Evolutionary conservation across 2,888 invertebrate species (phyloP).

Genomic region (Eristalis tenax): DNA sequence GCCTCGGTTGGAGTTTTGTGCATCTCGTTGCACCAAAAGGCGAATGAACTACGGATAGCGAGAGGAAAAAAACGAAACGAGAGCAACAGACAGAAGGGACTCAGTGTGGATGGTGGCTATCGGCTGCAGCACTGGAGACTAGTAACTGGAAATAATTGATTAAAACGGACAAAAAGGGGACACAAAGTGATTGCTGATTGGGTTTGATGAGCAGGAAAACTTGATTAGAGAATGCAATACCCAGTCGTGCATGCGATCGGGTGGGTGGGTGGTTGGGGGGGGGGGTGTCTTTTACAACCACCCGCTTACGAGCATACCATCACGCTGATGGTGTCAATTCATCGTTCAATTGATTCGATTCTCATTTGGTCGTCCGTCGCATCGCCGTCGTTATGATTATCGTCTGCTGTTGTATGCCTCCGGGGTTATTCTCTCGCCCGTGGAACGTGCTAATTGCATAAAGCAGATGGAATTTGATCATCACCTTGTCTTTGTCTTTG

Average conservation of each 20-base stretch:
- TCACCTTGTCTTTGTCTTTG: constrained; percentile 7
- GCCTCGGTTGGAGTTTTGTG: background rate
- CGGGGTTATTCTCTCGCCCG: constrained; percentile 16
- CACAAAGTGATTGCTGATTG: constrained; percentile 69
- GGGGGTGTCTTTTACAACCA: background rate
- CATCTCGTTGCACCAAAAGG: constrained; percentile 2
- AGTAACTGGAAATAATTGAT: constrained; percentile 68
- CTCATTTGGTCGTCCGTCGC: constrained; percentile 18
- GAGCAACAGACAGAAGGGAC: background rate
- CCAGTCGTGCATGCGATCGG: constrained; percentile 38
- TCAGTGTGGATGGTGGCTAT: background rate
- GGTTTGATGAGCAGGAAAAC: constrained; percentile 70
- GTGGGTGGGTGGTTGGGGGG: too few relatives aligned
- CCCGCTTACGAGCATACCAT: background rate
- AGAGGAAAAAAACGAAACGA: background rate
- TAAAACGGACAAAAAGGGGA: constrained; percentile 55
- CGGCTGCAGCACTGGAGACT: background rate
- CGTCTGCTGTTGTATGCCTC: constrained; percentile 36
- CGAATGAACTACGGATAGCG: constrained; percentile 17
- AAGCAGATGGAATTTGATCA: constrained; percentile 64
- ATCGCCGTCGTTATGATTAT: constrained; percentile 55
- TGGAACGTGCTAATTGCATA: constrained; percentile 69
- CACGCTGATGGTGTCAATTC: constrained; percentile 34
- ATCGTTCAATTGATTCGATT: constrained; percentile 42
- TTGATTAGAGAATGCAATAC: constrained; percentile 65